Evolutionary conservation across 2,888 invertebrate species (phyloP), one percentile per base, ranked within the genome.

Genomic region (Rhabditophanes sp.): DNA sequence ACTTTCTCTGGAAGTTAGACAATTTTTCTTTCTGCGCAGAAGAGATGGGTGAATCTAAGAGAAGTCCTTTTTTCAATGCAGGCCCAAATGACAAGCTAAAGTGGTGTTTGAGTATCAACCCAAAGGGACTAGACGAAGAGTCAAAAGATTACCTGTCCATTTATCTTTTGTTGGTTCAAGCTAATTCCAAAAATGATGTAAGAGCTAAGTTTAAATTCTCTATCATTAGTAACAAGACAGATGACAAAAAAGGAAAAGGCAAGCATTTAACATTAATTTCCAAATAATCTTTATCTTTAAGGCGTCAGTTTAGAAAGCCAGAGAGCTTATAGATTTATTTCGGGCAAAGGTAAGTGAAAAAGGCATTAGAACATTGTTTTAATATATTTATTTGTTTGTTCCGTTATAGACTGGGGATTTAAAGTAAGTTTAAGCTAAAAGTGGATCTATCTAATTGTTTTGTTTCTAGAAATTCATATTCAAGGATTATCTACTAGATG

Each of bases 1-100:
- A 88, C 73, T 96, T 96, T 73, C 93, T 96, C 85, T 96, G 96
- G 96, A 96, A 96, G 69, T 96, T 96, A 75, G 93, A 93, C 75
- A 96, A 99, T 77, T 96, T 96, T 75, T 90, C 90, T 75, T 99
- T 96, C 74, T 96, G 96, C 75, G 81, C 93, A 61, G 96, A 99
- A 74, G 96, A 96, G 74, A 96, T 99, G 93, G 96, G 96, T 62
- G 96, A 99, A 42, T 93, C 93, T 59, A 76, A 96, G 68, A 96
- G 96, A 75, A 90, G 90, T 69, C 93, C 93, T 65, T 90, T 93
- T 61, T 96, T 99, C 74, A 93, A 37, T 19, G 93, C 93, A 52
- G 90, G 93, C 70, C 83, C 87, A 71, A 93, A 88, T 75, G 93
- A 96, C 73, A 96, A 96, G 76, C 76, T 96, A 66, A 96, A 93